Evolutionary conservation across 2,888 invertebrate genomes (phyloP), one percentile per base, ranked within the genome.

Genomic region (Ganaspis brasiliensis): DNA sequence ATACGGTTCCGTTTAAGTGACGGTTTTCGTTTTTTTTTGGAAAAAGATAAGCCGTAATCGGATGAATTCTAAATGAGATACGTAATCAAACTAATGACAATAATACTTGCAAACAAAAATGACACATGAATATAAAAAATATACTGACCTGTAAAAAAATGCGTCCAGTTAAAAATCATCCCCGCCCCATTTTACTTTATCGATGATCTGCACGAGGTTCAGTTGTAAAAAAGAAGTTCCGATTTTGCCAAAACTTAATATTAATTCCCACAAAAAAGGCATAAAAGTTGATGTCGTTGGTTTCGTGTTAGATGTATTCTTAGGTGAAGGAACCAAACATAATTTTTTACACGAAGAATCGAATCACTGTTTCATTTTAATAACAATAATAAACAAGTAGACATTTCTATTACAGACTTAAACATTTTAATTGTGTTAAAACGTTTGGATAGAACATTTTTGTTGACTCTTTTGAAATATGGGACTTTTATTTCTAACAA

Each of bases 111-210:
- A 83, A 80, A 80, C 81, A 55, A 57, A 57, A 81, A 80, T 77
- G 77, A 84, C 79, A 80, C 78, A 79, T 77, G 76, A 78, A 82
- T 78, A 81, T 83, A 82, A 83, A n/a, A 86, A 82, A 81, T 79
- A 87, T 88, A 88, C 88, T 88, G 81, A 88, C 88, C 88, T 88
- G 85, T 77, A 79, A 82, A 82, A 81, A 86, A 87, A 85, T 83
- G 84, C 83, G 81, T 82, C 82, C 85, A 77, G 83, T 81, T 80
- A 87, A 87, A 88, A 88, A 82, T 85, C 75, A 75, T 78, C 81
- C 84, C 84, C 83, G 40, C 67, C 67, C 40, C 67, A 24, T 67
- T 67, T 67, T 67, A 67, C 24, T 67, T 67, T 21, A 67, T 40
- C 24, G 67, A 14, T 40, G 67, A 45, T 40, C 67, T 16, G 67